These are phyloP conservation scores for Griposia aprilina DNA, from an alignment of 2,888 invertebrate species.

Conservation along the genomic window DNA sequence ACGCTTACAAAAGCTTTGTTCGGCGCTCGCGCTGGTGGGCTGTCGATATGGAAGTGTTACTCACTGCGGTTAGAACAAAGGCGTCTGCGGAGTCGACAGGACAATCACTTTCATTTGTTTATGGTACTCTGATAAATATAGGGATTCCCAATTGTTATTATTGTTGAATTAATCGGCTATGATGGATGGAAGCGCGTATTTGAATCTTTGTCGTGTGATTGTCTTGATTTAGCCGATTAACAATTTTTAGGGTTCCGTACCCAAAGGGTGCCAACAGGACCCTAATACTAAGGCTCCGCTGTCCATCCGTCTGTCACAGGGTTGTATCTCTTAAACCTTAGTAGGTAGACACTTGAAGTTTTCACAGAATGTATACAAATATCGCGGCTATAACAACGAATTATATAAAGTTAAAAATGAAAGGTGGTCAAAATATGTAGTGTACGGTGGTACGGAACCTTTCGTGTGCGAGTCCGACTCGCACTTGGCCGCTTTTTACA, in stretches of 20 bases:
- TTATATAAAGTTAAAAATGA: too few relatives aligned
- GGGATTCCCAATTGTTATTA: constrained; percentile 42
- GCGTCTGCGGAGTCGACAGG: constrained; percentile 53
- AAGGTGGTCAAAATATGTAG: too few relatives aligned
- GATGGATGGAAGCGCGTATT: constrained; percentile 11
- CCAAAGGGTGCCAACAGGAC: too few relatives aligned
- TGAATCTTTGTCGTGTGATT: background rate
- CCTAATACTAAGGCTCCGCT: too few relatives aligned
- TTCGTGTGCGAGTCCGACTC: too few relatives aligned
- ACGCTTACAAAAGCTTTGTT: constrained; percentile 39
- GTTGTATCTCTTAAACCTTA: too few relatives aligned
- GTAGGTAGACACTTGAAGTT: too few relatives aligned
- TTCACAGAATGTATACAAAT: too few relatives aligned
- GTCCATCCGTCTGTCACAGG: too few relatives aligned
- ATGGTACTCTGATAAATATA: constrained; percentile 22
- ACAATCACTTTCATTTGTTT: constrained; percentile 62
- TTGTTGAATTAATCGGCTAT: constrained; percentile 15
- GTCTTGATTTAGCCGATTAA: background rate
- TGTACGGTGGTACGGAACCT: too few relatives aligned
- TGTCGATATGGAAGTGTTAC: constrained; percentile 59
- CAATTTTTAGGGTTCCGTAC: background rate
- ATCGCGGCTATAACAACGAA: too few relatives aligned
- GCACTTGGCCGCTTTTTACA: too few relatives aligned
- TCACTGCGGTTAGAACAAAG: constrained; percentile 66
- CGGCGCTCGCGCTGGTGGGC: constrained; percentile 53